A percentile compares a stretch with the other conserved stretches of the same genome.
These are phyloP conservation scores for Mnemiopsis leidyi DNA, from an alignment of 37 sponge, comb jelly and placozoan species.

Conservation along the genomic window DNA sequence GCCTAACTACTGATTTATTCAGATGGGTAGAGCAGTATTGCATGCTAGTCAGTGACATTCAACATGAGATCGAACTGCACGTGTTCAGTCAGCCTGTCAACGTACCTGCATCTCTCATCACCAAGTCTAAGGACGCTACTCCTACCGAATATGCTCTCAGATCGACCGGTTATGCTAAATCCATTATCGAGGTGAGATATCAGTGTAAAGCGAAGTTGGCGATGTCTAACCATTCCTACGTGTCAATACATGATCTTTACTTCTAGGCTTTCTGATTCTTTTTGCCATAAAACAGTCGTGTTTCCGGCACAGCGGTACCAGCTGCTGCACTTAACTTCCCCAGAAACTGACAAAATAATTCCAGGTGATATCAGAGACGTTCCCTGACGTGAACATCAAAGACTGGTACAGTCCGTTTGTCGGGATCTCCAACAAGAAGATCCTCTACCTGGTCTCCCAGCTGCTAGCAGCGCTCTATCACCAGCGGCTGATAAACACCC, in stretches of 20 bases:
- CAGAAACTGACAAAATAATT: background rate
- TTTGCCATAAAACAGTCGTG: too few relatives aligned
- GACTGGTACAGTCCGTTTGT: conserved; percentile 62
- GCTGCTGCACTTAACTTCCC: too few relatives aligned
- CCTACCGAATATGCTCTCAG: conserved; percentile 53
- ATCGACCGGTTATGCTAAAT: conserved; percentile 59
- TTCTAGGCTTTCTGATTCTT: too few relatives aligned
- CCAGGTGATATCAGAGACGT: conserved; percentile 63
- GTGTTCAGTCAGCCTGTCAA: conserved; percentile 62
- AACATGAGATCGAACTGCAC: conserved; percentile 61
- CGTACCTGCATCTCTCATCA: conserved; percentile 18
- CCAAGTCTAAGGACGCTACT: background rate
- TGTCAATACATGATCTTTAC: too few relatives aligned
- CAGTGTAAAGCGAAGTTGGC: background rate
- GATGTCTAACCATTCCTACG: background rate
- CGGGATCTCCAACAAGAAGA: conserved; percentile 31
- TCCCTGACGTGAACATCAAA: conserved; percentile 61
- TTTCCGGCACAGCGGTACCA: too few relatives aligned
- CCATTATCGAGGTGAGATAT: conserved; percentile 47
- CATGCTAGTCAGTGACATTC: conserved; percentile 18
- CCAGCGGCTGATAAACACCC: conserved; percentile 16
- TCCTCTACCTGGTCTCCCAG: conserved; percentile 48
- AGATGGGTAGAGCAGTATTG: conserved; percentile 64
- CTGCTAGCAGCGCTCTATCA: conserved; percentile 32
- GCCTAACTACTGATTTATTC: too few relatives aligned